These are phyloP conservation scores for Sinonovacula constricta DNA, from an alignment of 1,140 invertebrate species.

Conservation along the genomic window DNA sequence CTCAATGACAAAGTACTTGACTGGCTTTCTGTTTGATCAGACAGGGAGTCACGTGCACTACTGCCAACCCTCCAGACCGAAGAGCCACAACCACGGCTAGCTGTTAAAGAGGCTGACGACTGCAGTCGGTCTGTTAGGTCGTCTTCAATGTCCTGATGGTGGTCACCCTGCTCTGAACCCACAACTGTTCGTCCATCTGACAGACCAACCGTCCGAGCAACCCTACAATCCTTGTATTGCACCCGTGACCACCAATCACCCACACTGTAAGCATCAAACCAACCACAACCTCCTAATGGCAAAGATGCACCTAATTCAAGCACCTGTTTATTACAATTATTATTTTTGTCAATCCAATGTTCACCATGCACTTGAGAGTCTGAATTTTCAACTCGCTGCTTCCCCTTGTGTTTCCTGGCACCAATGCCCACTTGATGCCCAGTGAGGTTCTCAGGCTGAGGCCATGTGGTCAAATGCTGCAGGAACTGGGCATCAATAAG, in stretches of 20 bases:
- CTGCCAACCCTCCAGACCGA: too few relatives aligned
- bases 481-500: neutral
- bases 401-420: neutral
- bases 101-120: too few relatives aligned
- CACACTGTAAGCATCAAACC: conserved; percentile 51
- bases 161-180: conserved; percentile 15
- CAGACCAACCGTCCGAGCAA: neutral
- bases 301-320: too few relatives aligned
- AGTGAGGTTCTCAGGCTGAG: too few relatives aligned
- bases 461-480: neutral
- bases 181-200: neutral
- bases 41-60: too few relatives aligned
- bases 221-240: too few relatives aligned
- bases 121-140: conserved; percentile 15
- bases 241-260: too few relatives aligned
- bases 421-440: too few relatives aligned
- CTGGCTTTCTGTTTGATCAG: too few relatives aligned
- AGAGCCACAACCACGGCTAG: too few relatives aligned
- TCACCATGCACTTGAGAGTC: conserved; percentile 6
- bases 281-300: conserved; percentile 17
- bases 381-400: too few relatives aligned
- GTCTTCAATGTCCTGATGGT: conserved; percentile 41
- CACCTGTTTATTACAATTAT: conserved; percentile 2
- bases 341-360: conserved; percentile 26
- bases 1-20: conserved; percentile 17